A percentile compares a stretch with the other conserved stretches of the same genome.
phyloP scores from a whole-genome alignment of 2,888 invertebrate genomes.

The Pseudococcus longispinus region DNA sequence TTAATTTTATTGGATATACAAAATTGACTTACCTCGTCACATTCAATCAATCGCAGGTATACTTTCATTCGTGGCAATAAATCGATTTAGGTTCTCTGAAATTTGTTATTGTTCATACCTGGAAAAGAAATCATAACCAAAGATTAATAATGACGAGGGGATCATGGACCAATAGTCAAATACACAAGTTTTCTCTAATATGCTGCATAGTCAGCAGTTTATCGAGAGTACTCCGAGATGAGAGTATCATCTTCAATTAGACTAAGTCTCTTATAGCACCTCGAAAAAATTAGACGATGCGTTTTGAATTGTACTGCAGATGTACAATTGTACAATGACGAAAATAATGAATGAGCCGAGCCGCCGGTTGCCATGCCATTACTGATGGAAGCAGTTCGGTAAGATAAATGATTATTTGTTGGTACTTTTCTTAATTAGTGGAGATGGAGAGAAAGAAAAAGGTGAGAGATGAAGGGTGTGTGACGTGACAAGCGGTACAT shows the following conservation, averaged over 20 bases:
- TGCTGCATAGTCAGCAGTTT: too few relatives aligned
- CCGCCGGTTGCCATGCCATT: conserved; percentile 12
- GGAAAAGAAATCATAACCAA: not conserved
- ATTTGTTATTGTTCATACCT: not conserved
- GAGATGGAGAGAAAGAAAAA: conserved; percentile 6
- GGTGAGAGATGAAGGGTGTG: conserved; percentile 46
- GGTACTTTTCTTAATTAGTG: conserved; percentile 51
- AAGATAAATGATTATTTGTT: conserved; percentile 16
- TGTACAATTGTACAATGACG: not conserved
- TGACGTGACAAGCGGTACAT: conserved; percentile 37
- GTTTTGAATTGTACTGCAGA: not conserved
- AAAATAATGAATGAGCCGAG: not conserved
- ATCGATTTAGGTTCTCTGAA: too few relatives aligned
- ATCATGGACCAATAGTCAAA: not conserved
- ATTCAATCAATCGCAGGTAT: too few relatives aligned
- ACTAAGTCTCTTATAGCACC: too few relatives aligned
- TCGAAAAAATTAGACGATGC: not conserved
- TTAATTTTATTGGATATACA: too few relatives aligned
- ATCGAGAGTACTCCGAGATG: too few relatives aligned
- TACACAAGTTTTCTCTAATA: not conserved
- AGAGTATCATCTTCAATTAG: too few relatives aligned
- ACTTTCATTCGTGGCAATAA: too few relatives aligned
- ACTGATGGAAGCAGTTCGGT: not conserved
- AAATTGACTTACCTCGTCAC: too few relatives aligned
- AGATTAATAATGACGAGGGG: not conserved